Evolutionary conservation across 2,888 invertebrate genomes (phyloP).

Genomic region (Imbricaverruca yamaguchii): DNA sequence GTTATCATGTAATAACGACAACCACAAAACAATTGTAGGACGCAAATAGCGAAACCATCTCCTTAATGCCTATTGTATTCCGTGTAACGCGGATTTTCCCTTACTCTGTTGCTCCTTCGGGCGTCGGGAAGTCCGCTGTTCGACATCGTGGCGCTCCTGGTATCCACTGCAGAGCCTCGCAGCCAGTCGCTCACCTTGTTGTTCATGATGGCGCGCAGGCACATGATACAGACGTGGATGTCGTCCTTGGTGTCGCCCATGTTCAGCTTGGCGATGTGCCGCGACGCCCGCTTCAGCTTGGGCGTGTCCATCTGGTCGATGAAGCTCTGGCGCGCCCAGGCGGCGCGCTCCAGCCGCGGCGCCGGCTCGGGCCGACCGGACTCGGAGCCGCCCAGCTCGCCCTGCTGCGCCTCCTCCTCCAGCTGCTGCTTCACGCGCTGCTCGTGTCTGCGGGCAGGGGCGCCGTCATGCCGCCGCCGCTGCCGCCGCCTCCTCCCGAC

Average conservation of each 20-base stretch:
- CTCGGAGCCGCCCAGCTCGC: not conserved
- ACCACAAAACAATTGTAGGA: too few species aligned
- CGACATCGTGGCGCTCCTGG: too few species aligned
- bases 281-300: conserved; percentile 61
- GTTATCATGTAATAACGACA: too few species aligned
- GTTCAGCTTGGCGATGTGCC: conserved; percentile 79
- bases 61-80: too few species aligned
- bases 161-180: too few species aligned
- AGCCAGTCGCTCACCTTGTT: conserved; percentile 65
- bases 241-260: conserved; percentile 96
- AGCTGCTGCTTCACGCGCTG: conserved; percentile 15
- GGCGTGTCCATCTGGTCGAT: conserved; percentile 56
- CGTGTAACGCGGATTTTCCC: too few species aligned
- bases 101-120: too few species aligned
- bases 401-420: conserved; percentile 1
- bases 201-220: conserved; percentile 98
- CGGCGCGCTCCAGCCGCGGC: conserved; percentile 37
- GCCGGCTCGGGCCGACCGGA: conserved; percentile 39
- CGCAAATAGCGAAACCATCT: too few species aligned
- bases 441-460: not conserved
- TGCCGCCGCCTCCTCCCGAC: too few species aligned
- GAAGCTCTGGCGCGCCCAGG: conserved; percentile 16
- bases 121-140: too few species aligned
- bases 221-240: conserved; percentile 98
- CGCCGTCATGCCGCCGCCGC: too few species aligned